Evolutionary conservation across 2,797 vertebrate genomes (phyloP).

Genomic region (Myripristis murdjan): DNA sequence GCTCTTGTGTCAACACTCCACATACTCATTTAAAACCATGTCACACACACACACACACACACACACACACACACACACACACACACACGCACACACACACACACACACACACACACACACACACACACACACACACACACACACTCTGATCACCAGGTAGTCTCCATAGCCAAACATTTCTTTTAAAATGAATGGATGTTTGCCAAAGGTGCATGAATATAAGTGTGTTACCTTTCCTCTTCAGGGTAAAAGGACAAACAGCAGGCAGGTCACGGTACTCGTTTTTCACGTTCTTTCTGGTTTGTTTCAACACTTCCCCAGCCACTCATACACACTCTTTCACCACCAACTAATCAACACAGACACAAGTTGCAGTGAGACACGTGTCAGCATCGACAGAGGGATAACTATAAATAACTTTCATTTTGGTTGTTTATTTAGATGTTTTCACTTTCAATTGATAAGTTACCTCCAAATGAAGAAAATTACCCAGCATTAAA

Average conservation of each 20-base stretch:
- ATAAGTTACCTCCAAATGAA: too few species aligned
- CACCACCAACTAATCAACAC: constrained; percentile 42
- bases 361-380: constrained; percentile 24
- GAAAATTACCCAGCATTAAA: too few species aligned
- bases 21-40: too few species aligned
- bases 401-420: not conserved
- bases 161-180: constrained; percentile 34
- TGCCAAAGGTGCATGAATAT: constrained; percentile 55
- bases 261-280: constrained; percentile 54
- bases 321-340: constrained; percentile 40
- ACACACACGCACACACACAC: too few species aligned
- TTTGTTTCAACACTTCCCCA: constrained; percentile 40
- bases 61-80: constrained; percentile 20
- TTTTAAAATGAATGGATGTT: constrained; percentile 55
- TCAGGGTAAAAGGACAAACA: constrained; percentile 33
- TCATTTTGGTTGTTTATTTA: not conserved
- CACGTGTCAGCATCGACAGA: too few species aligned
- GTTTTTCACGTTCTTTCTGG: constrained; percentile 75
- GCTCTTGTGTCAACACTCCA: not conserved
- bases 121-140: too few species aligned
- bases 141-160: constrained; percentile 7
- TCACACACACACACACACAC: too few species aligned
- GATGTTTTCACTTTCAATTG: too few species aligned
- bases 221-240: constrained; percentile 39
- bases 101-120: too few species aligned